Evolutionary conservation across 2,113 vertebrate species (phyloP).

Genomic region (Boulengeromyrus knoepffleri): DNA sequence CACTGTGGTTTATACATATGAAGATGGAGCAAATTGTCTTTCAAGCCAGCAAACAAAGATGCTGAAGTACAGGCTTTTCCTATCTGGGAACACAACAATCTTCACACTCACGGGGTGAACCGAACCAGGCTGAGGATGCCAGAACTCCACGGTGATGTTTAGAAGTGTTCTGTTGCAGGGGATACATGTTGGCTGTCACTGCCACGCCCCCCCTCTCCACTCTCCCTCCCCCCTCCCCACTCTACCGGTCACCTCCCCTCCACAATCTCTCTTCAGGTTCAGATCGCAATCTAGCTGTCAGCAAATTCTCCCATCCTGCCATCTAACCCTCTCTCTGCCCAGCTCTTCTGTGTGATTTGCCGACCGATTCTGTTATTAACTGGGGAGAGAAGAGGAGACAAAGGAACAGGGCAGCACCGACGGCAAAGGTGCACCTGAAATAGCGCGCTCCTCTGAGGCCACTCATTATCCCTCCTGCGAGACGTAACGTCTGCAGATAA

Average conservation of each 20-base stretch:
- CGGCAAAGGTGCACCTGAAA: constrained; percentile 28
- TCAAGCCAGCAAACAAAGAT: neutral
- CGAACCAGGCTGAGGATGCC: neutral
- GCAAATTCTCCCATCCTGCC: constrained; percentile 28
- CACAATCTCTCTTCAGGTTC: neutral
- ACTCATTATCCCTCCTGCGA: constrained; percentile 32
- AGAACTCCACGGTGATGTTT: neutral
- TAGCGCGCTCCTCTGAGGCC: constrained; percentile 15
- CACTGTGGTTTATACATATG: neutral
- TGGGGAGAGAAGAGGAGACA: constrained; percentile 23
- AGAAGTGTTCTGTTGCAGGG: neutral
- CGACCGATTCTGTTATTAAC: constrained; percentile 45
- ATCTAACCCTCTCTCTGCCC: constrained; percentile 24
- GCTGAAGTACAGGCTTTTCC: neutral
- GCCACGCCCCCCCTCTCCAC: neutral
- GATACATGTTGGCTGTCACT: neutral
- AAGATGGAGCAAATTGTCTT: neutral
- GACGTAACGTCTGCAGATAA: constrained; percentile 41
- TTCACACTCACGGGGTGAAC: neutral
- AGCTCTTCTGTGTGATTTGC: constrained; percentile 38
- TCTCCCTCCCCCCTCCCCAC: neutral
- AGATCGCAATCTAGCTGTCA: constrained; percentile 7
- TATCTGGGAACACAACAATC: neutral
- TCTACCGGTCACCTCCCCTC: neutral
- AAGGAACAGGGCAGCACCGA: constrained; percentile 23